Evolutionary conservation across 2,888 invertebrate genomes (phyloP), one percentile per base, ranked within the genome.

Genomic region (Augochlorella aurata): DNA sequence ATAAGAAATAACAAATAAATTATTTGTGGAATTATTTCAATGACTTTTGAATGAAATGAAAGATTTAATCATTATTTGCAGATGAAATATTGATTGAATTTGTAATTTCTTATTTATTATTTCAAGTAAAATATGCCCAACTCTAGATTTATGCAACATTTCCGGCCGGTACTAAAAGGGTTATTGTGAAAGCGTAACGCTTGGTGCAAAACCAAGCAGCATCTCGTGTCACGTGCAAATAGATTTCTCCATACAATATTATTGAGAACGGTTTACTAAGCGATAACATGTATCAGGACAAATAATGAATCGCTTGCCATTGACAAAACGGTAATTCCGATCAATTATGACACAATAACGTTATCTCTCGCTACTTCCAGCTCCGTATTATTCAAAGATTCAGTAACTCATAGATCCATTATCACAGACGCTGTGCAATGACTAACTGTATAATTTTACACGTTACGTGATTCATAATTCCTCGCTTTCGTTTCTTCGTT

Each of bases 361-460:
- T 24, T 58, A 24, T 63, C 29, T 44, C 3, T 44, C 44, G 44
- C n/a, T 65, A 44, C n/a, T 65, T 65, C 44, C 44, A 29, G 8
- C 61, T 10, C 29, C 10, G 61, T 8, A 18, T 38, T 18, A 63
- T 29, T 44, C 38, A 12, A 38, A 65, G 44, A 38, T 65, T n/a
- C 44, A 44, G 44, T 65, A 65, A 65, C 18, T 65, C 65, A 38
- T 10, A 65, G n/a, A 44, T 65, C 12, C 0, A 63, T 49, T 14
- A 49, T 2, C 3, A 18, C 18, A 63, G 29, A 3, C 61, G 18
- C 38, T 8, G 9, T 12, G n/a, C 18, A 65, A 65, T 65, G 65
- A 38, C 63, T 63, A 63, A 16, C 29, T 38, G 63, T 18, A 29
- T 63, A 63, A 65, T 44, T 44, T 38, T 65, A 65, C 44, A 44